A percentile compares a stretch with the other conserved stretches of the same genome.
Conservation (phyloP, 2,797 vertebrate genomes). For the Hypotaenidia okinawae region DNA sequence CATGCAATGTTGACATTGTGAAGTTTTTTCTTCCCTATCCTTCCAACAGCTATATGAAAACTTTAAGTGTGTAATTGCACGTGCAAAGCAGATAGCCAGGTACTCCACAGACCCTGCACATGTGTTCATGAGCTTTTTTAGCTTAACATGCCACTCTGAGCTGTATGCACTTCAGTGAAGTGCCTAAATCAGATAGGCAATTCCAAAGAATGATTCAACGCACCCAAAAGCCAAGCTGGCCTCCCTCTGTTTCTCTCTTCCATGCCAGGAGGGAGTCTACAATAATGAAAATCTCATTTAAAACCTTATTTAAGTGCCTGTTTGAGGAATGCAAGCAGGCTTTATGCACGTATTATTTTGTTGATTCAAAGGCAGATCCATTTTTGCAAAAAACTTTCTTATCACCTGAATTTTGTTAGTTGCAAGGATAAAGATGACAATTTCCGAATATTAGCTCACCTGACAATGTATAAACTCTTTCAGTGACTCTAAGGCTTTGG, state of each 20-base stretch:
- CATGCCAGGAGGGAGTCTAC: neutral
- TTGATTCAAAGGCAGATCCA: neutral
- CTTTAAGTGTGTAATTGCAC: neutral
- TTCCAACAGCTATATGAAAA: neutral
- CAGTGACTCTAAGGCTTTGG: neutral
- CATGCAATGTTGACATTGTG: neutral
- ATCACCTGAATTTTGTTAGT: neutral
- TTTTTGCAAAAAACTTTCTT: neutral
- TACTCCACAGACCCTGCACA: neutral
- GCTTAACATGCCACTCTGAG: neutral
- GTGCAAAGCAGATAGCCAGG: neutral
- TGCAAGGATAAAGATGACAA: neutral
- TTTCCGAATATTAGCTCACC: neutral
- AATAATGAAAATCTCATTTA: neutral
- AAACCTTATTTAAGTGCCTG: neutral
- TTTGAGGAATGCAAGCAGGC: neutral
- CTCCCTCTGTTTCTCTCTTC: neutral
- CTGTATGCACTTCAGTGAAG: neutral
- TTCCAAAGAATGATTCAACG: neutral
- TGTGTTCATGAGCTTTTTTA: rapidly evolving
- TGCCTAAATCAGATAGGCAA: neutral
- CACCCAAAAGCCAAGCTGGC: neutral
- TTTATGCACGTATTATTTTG: neutral
- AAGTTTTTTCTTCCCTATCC: neutral
- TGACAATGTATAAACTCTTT: neutral